Evolutionary conservation across 2,113 vertebrate genomes (phyloP), one percentile per base, ranked within the genome.

Genomic region (Odocoileus virginianus): DNA sequence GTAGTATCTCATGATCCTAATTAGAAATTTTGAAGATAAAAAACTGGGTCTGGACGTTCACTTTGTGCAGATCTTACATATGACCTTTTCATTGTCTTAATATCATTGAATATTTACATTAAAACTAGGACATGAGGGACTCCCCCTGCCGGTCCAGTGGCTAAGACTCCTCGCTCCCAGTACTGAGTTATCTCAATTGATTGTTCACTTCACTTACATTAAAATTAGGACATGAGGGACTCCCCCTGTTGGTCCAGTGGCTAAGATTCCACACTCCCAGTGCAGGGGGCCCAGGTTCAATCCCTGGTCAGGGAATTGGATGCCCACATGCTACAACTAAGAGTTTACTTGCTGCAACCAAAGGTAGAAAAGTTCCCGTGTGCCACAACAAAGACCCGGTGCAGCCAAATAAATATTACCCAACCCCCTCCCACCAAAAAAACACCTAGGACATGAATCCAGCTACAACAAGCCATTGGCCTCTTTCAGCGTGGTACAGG

Each of bases 41-140:
- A 93, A 91, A 76, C 25, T 74, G 60, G 21, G 10, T 93, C 92
- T 90, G 71, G 23, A 58, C 4, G 28, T 61, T 89, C 57, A 67
- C 64, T 84, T 87, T 57, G 57, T 6, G 36, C 13, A 93, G 17
- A 40, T 50, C 67, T 94, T 91, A 86, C 0, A 33, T 13, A 2
- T 36, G 57, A 50, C 55, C 61, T 95, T 52, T 43, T 40, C 50
- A 93, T 19, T 58, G 45, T 8, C 45, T 88, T 43, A 54, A 58
- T 25, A 47, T n/a, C 36, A 21, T 21, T 67, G 15, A 25, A 6
- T 50, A 87, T 74, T 79, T 57, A 89, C 45, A 47, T 50, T 83
- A 57, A 86, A 91, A 74, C 33, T 43, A 55, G 21, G 55, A 74
- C 67, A 40, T 7, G 23, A 14, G 23, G 71, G 71, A 40, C 40